phyloP scores from a whole-genome alignment of 1,140 invertebrate species.

The Platyscapa corneri region DNA sequence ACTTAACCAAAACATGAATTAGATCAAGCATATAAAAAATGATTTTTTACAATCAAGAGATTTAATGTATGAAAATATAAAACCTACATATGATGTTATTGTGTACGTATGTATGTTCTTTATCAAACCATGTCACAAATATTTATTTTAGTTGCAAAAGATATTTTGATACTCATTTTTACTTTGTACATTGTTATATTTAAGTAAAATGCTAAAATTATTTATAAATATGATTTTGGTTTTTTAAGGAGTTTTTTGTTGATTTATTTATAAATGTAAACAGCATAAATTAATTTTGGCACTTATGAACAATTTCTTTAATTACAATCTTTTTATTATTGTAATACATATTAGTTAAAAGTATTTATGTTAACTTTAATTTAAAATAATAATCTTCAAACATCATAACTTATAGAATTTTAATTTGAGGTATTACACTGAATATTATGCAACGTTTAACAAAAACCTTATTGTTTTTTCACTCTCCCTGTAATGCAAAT shows the following conservation, averaged over 20 bases:
- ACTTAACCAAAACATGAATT: constrained; percentile 41
- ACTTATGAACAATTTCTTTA: background rate
- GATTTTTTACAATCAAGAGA: constrained; percentile 33
- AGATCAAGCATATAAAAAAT: constrained; percentile 26
- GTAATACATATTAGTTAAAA: background rate
- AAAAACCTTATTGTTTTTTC: constrained; percentile 32
- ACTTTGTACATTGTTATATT: constrained; percentile 34
- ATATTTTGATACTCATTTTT: constrained; percentile 27
- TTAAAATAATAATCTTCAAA: constrained; percentile 1
- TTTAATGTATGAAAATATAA: constrained; percentile 47
- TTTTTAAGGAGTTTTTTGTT: background rate
- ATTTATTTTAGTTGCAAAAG: constrained; percentile 35
- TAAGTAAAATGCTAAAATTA: constrained; percentile 32
- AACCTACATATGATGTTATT: constrained; percentile 28
- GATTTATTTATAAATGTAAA: constrained; percentile 22
- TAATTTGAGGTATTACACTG: constrained; percentile 29
- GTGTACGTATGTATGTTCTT: constrained; percentile 39
- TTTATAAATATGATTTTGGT: constrained; percentile 1
- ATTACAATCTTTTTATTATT: constrained; percentile 4
- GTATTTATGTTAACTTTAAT: background rate
- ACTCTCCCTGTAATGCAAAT: constrained; percentile 6
- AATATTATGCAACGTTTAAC: constrained; percentile 17
- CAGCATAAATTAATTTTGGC: constrained; percentile 8
- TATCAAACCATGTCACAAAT: constrained; percentile 33
- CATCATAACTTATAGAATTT: constrained; percentile 24